phyloP scores from a whole-genome alignment of 2,888 invertebrate species.

The Neoaliturus tenellus region DNA sequence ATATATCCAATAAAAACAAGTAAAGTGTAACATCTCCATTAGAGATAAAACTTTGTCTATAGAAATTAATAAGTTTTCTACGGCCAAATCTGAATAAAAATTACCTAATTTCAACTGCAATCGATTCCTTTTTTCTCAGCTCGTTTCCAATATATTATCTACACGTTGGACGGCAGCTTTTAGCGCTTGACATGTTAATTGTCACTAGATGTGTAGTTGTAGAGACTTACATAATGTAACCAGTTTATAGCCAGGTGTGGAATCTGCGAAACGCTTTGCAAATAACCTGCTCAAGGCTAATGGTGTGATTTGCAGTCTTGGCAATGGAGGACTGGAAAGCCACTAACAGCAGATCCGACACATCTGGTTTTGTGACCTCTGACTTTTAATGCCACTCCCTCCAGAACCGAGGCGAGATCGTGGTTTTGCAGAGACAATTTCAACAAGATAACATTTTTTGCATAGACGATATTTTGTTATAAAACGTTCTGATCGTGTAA shows the following conservation, averaged over 20 bases:
- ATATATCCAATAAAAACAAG: no score
- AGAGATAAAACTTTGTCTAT: no score
- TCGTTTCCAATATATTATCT: no score
- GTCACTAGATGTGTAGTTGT: background rate
- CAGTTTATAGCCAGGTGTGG: conserved; percentile 30
- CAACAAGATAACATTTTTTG: no score
- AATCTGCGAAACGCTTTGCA: conserved; percentile 28
- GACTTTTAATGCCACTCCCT: conserved; percentile 21
- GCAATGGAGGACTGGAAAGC: conserved; percentile 27
- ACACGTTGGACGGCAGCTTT: background rate
- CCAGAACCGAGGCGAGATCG: background rate
- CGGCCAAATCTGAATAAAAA: no score
- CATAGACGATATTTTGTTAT: no score
- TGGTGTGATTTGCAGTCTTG: conserved; percentile 36
- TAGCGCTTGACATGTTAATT: conserved; percentile 1
- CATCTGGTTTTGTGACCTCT: conserved; percentile 32
- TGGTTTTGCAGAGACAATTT: no score
- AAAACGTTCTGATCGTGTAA: no score
- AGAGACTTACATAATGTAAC: conserved; percentile 21
- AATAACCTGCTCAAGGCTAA: conserved; percentile 39
- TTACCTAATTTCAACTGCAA: no score
- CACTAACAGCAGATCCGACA: conserved; percentile 17
- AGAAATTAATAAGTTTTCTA: no score
- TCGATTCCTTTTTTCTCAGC: no score
- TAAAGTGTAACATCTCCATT: no score